Conservation (phyloP, 2,797 vertebrate species). For the Periophthalmus magnuspinnatus region DNA sequence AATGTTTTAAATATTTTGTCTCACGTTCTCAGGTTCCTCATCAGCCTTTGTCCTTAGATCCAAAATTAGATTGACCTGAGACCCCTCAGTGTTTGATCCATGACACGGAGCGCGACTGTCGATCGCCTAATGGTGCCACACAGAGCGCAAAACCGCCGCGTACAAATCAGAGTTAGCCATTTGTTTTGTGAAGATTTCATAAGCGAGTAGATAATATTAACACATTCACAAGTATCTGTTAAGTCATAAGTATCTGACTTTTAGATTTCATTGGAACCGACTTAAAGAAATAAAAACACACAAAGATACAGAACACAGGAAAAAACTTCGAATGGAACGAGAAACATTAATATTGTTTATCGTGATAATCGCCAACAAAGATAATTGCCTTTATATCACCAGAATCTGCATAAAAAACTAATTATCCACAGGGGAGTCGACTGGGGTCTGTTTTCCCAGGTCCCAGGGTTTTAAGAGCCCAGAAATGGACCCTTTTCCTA, state of each 20-base stretch:
- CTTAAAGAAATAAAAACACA: not conserved
- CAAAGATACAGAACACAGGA: not conserved
- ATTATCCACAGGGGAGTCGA: no score
- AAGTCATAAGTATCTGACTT: slow-evolving; percentile 6
- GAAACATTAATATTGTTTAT: no score
- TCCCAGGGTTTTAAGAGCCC: no score
- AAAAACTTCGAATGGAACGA: not conserved
- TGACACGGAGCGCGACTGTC: slow-evolving; percentile 1
- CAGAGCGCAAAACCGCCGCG: not conserved
- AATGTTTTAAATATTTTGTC: not conserved
- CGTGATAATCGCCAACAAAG: no score
- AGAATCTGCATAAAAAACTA: no score
- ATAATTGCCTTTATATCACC: no score
- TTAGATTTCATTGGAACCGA: not conserved
- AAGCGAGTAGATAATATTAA: not conserved
- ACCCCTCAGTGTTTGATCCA: slow-evolving; percentile 4
- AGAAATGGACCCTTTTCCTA: no score
- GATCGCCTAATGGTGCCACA: slow-evolving; percentile 4
- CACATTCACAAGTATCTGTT: slow-evolving; percentile 5
- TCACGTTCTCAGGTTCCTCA: not conserved
- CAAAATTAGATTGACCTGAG: slow-evolving; percentile 5
- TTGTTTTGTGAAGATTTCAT: slow-evolving; percentile 5
- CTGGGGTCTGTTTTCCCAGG: no score
- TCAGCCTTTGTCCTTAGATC: not conserved
- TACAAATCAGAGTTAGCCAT: slow-evolving; percentile 4